Conservation (phyloP, 2,888 invertebrate genomes). For the Pachycephus smyrnensis region DNA sequence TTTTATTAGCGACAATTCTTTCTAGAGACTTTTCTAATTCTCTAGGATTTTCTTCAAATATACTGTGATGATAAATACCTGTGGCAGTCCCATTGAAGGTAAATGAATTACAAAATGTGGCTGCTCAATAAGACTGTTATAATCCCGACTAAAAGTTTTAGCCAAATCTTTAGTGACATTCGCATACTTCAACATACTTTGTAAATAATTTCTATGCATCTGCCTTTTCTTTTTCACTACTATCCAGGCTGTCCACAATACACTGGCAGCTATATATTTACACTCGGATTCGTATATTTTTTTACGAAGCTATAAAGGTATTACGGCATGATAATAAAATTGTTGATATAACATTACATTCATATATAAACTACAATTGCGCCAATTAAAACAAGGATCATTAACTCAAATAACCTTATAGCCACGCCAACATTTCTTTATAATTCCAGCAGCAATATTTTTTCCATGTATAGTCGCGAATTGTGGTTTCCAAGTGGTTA, state of each 20-base stretch:
- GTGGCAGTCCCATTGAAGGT: conserved; percentile 37
- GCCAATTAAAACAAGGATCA: conserved; percentile 1
- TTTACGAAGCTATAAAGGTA: conserved; percentile 36
- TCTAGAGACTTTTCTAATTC: neutral
- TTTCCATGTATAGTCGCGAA: conserved; percentile 27
- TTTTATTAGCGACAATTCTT: neutral
- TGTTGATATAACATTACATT: neutral
- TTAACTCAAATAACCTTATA: conserved; percentile 31
- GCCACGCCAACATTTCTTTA: conserved; percentile 43
- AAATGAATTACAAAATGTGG: conserved; percentile 42
- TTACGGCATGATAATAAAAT: neutral
- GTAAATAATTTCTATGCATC: conserved; percentile 37
- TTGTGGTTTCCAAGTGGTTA: conserved; percentile 34
- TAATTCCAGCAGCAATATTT: conserved; percentile 36
- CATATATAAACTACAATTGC: neutral
- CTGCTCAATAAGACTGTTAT: conserved; percentile 14
- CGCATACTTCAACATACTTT: conserved; percentile 32
- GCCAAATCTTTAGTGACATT: conserved; percentile 21
- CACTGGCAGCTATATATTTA: conserved; percentile 44
- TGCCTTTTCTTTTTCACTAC: conserved; percentile 31
- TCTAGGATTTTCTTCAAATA: neutral
- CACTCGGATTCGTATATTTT: conserved; percentile 26
- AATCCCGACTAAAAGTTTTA: conserved; percentile 29
- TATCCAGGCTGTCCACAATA: conserved; percentile 41
- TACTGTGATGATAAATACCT: neutral